Conservation (phyloP, 2,888 invertebrate species). For the Pollenia angustigena region DNA sequence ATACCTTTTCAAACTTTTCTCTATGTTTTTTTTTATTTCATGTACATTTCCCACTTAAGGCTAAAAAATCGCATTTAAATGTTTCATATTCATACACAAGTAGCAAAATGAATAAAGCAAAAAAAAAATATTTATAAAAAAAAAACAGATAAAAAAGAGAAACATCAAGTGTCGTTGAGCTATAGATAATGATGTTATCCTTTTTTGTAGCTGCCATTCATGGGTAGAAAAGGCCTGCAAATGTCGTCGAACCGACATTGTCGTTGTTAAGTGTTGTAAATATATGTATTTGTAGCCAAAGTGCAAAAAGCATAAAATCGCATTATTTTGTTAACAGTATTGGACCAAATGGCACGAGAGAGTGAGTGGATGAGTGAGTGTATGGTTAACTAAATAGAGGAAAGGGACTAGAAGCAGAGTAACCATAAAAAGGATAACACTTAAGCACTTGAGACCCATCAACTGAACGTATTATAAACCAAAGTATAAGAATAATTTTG, state of each 20-base stretch:
- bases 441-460: slow-evolving; percentile 79
- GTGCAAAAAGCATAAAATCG: slow-evolving; percentile 74
- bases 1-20: slow-evolving; percentile 46
- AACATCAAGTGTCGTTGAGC: slow-evolving; percentile 76
- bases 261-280: slow-evolving; percentile 67
- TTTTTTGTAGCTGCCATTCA: slow-evolving; percentile 73
- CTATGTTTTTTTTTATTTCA: slow-evolving; percentile 18
- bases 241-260: slow-evolving; percentile 76
- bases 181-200: slow-evolving; percentile 76
- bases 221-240: slow-evolving; percentile 67
- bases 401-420: slow-evolving; percentile 46
- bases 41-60: slow-evolving; percentile 67
- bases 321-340: slow-evolving; percentile 66
- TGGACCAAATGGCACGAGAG: slow-evolving; percentile 1
- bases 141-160: slow-evolving; percentile 49
- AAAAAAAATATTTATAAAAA: slow-evolving; percentile 1
- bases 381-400: slow-evolving; percentile 5
- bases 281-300: slow-evolving; percentile 59
- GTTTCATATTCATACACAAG: slow-evolving; percentile 72
- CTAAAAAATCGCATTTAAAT: slow-evolving; percentile 75
- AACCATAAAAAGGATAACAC: slow-evolving; percentile 78
- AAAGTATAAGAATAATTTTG: slow-evolving; percentile 61
- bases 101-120: slow-evolving; percentile 30
- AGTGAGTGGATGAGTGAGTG: slow-evolving; percentile 17
- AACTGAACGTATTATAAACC: slow-evolving; percentile 54